These are phyloP conservation scores for Gallinago stenura DNA, from an alignment of 2,797 vertebrate species.

Conservation along the genomic window DNA sequence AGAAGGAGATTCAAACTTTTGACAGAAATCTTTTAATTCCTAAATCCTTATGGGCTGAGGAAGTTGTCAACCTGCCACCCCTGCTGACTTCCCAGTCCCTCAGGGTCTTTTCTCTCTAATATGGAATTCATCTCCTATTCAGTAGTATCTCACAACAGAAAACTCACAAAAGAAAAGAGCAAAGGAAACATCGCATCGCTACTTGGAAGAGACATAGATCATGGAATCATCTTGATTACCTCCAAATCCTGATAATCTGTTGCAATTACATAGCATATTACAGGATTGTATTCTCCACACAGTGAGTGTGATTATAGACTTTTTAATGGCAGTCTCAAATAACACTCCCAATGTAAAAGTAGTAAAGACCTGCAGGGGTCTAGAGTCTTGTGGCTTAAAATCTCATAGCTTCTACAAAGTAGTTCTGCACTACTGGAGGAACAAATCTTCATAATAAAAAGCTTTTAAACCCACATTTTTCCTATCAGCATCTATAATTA, in stretches of 20 bases:
- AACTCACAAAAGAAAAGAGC: neutral
- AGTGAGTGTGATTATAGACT: neutral
- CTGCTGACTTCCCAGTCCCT: neutral
- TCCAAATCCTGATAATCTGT: slow-evolving; percentile 14
- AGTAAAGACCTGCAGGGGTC: neutral
- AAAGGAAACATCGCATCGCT: neutral
- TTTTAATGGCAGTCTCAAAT: neutral
- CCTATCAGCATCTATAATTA: neutral
- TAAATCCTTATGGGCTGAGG: neutral
- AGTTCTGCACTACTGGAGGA: neutral
- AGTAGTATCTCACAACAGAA: neutral
- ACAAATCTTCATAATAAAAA: neutral
- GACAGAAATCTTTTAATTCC: slow-evolving; percentile 37
- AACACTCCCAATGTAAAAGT: neutral
- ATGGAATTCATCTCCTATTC: neutral
- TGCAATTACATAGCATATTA: neutral
- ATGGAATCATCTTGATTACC: neutral
- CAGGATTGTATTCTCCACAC: neutral
- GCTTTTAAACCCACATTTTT: neutral
- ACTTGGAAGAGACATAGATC: neutral
- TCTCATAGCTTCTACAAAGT: neutral
- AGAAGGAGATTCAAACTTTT: neutral
- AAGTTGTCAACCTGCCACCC: neutral
- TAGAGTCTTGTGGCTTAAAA: neutral
- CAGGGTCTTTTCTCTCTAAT: neutral